Percentiles rank a stretch among this genome's conserved stretches.
Conservation (phyloP, 2,797 vertebrate genomes). For the Cottoperca gobio region DNA sequence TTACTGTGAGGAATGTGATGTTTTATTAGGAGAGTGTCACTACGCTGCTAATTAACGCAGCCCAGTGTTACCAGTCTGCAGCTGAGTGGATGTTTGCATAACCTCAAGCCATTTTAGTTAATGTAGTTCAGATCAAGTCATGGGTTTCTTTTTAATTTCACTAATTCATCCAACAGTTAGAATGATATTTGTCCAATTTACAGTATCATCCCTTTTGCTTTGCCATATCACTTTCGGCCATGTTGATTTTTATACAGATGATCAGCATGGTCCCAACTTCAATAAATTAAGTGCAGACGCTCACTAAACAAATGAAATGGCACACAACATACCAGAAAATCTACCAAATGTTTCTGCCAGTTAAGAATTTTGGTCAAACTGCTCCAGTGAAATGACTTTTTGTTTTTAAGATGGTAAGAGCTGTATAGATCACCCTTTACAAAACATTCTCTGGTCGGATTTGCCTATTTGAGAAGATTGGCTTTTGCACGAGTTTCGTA, state of each 20-base stretch:
- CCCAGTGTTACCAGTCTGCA: conserved; percentile 15
- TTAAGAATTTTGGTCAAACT: conserved; percentile 11
- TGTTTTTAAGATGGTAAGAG: not conserved
- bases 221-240: conserved; percentile 2
- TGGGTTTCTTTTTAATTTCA: not conserved
- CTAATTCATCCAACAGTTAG: conserved; percentile 3
- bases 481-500: not conserved
- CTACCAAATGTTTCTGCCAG: not conserved
- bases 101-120: conserved; percentile 11
- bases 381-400: not conserved
- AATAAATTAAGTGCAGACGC: conserved; percentile 11
- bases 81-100: conserved; percentile 4
- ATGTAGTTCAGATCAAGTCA: conserved; percentile 12
- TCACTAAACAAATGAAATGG: conserved; percentile 31
- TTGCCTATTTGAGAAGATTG: not conserved
- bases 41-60: conserved; percentile 18
- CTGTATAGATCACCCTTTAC: not conserved
- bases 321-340: conserved; percentile 1
- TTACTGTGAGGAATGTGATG: conserved; percentile 18
- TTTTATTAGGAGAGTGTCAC: conserved; percentile 25
- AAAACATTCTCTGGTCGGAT: conserved; percentile 16
- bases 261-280: conserved; percentile 4
- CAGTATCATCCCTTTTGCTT: conserved; percentile 1
- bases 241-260: conserved; percentile 46
- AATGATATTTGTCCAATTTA: not conserved